phyloP scores from a whole-genome alignment of 2,888 invertebrate genomes.

The Tuta absoluta region DNA sequence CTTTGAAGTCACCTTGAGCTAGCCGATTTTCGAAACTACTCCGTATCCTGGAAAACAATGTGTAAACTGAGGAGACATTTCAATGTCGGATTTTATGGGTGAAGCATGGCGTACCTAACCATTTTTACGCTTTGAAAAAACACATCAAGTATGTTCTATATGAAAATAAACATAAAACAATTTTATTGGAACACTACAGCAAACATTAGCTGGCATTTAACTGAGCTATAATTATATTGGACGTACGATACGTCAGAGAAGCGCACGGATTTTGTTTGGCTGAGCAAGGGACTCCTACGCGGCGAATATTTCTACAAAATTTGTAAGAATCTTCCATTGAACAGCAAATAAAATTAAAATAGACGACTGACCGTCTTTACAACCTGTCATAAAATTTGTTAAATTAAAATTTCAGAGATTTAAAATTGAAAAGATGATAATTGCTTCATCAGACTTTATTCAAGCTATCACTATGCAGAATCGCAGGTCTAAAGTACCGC shows the following conservation, averaged over 20 bases:
- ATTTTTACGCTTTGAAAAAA: constrained; percentile 29
- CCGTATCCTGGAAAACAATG: constrained; percentile 8
- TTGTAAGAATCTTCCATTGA: constrained; percentile 25
- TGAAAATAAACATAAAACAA: constrained; percentile 63
- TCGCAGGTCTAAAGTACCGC: too few relatives aligned
- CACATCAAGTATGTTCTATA: constrained; percentile 40
- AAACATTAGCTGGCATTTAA: constrained; percentile 74
- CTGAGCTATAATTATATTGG: constrained; percentile 68
- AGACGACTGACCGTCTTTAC: too few relatives aligned
- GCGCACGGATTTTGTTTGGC: constrained; percentile 55
- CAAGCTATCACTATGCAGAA: background rate
- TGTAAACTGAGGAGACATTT: constrained; percentile 23
- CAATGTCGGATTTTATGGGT: constrained; percentile 21
- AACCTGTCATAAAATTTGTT: background rate
- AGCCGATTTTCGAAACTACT: background rate
- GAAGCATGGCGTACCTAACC: constrained; percentile 12
- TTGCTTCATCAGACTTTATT: background rate
- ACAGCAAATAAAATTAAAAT: background rate
- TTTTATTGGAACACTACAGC: constrained; percentile 57
- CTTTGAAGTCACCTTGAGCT: background rate
- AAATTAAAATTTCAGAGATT: background rate
- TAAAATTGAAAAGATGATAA: background rate
- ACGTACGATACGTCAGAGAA: constrained; percentile 50
- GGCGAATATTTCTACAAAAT: constrained; percentile 43
- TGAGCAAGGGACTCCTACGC: constrained; percentile 61